Conservation (phyloP, 2,888 invertebrate species). For the Eledona agricola region DNA sequence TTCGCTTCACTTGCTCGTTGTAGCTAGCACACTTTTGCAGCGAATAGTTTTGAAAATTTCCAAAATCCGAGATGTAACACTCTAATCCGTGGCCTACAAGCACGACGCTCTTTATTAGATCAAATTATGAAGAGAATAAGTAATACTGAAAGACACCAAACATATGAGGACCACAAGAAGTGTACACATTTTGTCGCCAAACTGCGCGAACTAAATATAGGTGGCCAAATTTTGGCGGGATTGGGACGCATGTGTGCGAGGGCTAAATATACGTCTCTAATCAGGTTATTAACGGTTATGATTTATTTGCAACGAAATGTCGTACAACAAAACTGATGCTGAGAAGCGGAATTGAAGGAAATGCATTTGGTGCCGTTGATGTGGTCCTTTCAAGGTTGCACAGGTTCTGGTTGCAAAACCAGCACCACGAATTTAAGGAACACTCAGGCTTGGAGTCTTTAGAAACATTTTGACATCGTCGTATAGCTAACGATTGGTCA, state of each 20-base stretch:
- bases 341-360: no score
- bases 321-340: not conserved
- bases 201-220: slow-evolving; percentile 7
- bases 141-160: no score
- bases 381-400: no score
- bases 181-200: slow-evolving; percentile 3
- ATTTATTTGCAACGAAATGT: not conserved
- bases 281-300: not conserved
- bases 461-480: no score
- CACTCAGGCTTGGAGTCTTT: no score
- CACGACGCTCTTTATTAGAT: not conserved
- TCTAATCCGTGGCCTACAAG: slow-evolving; percentile 1
- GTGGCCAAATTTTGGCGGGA: slow-evolving; percentile 2
- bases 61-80: slow-evolving; percentile 10
- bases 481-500: no score
- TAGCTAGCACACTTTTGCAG: slow-evolving; percentile 1
- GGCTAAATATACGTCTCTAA: not conserved
- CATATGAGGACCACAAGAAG: no score
- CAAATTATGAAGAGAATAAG: not conserved
- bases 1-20: not conserved
- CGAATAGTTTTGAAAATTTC: not conserved
- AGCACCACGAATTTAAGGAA: no score
- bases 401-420: no score
- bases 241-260: slow-evolving; percentile 4
- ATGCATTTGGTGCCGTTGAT: no score